Evolutionary conservation across 53 echinoderm and acorn worm genomes (phyloP).

Genomic region (Hippasteria phrygiana): DNA sequence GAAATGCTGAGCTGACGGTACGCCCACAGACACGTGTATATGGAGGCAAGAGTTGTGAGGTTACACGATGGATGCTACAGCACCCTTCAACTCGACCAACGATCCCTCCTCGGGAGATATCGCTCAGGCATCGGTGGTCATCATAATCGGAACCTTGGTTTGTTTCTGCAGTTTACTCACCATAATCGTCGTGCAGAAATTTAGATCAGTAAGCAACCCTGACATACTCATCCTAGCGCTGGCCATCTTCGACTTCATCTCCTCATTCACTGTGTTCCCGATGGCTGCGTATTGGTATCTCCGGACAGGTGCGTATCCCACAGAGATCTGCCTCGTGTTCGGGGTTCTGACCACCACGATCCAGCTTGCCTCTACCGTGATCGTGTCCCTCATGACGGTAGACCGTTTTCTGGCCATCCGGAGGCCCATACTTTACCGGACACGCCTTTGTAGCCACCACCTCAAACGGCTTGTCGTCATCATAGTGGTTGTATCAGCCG

Average conservation of each 20-base stretch:
- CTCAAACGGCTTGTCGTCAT: slow-evolving; percentile 52
- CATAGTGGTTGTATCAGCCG: slow-evolving; percentile 33
- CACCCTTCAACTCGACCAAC: not conserved
- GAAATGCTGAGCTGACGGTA: not conserved
- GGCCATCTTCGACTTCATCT: slow-evolving; percentile 66
- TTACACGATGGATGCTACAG: not conserved
- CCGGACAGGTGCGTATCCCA: not conserved
- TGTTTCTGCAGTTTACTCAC: slow-evolving; percentile 66
- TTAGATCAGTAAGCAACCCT: slow-evolving; percentile 68
- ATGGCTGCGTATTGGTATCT: slow-evolving; percentile 59
- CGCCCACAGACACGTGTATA: not conserved
- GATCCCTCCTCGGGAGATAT: slow-evolving; percentile 1
- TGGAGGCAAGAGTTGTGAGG: not conserved
- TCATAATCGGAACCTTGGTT: slow-evolving; percentile 50
- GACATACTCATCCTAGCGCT: slow-evolving; percentile 75
- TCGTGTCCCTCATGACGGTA: slow-evolving; percentile 71
- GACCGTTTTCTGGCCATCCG: slow-evolving; percentile 78
- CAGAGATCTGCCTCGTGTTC: slow-evolving; percentile 46
- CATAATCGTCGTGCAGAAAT: slow-evolving; percentile 55
- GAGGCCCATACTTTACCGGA: slow-evolving; percentile 76
- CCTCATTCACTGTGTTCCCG: slow-evolving; percentile 64
- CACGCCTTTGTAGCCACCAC: slow-evolving; percentile 48
- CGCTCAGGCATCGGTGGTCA: slow-evolving; percentile 46
- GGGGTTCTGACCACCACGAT: slow-evolving; percentile 36
- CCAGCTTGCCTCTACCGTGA: slow-evolving; percentile 63